Percentiles rank a stretch among this genome's conserved stretches.
phyloP scores from a whole-genome alignment of 2,113 vertebrate genomes.

The Oncorhynchus kisutch region DNA sequence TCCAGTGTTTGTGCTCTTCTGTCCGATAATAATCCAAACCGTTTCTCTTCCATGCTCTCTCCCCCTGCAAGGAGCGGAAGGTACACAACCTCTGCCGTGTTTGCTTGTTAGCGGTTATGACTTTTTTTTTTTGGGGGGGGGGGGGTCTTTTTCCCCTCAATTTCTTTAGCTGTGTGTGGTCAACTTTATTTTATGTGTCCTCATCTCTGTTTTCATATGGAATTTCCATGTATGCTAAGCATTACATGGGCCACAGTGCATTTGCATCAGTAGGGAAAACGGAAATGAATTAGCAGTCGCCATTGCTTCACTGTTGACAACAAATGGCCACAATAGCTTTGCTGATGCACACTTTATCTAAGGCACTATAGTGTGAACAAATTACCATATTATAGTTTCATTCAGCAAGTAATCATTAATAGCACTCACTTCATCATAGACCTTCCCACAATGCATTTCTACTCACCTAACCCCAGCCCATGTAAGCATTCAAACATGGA shows the following conservation, averaged over 20 bases:
- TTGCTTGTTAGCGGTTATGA: slow-evolving; percentile 87
- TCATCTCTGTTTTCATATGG: slow-evolving; percentile 67
- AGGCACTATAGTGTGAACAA: background rate
- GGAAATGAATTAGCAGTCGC: background rate
- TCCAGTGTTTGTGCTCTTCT: slow-evolving; percentile 75
- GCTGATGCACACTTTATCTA: background rate
- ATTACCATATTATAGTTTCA: background rate
- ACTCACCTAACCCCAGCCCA: slow-evolving; percentile 54
- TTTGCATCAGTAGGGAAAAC: slow-evolving; percentile 19
- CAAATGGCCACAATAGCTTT: background rate
- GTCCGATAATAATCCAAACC: slow-evolving; percentile 86
- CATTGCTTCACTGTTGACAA: slow-evolving; percentile 28
- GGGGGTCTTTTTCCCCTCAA: slow-evolving; percentile 55
- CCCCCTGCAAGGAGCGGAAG: slow-evolving; percentile 99
- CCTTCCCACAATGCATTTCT: slow-evolving; percentile 33
- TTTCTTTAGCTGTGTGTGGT: slow-evolving; percentile 60
- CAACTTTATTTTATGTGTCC: slow-evolving; percentile 57
- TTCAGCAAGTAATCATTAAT: background rate
- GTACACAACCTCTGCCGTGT: slow-evolving; percentile 99
- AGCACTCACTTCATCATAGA: background rate
- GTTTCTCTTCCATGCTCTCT: slow-evolving; percentile 99
- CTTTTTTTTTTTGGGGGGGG: slow-evolving; percentile 21
- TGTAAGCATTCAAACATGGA: slow-evolving; percentile 72
- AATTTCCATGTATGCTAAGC: slow-evolving; percentile 76
- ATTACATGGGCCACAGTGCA: slow-evolving; percentile 65